Conservation (phyloP, 2,797 vertebrate genomes). For the Myotis vivesi region DNA sequence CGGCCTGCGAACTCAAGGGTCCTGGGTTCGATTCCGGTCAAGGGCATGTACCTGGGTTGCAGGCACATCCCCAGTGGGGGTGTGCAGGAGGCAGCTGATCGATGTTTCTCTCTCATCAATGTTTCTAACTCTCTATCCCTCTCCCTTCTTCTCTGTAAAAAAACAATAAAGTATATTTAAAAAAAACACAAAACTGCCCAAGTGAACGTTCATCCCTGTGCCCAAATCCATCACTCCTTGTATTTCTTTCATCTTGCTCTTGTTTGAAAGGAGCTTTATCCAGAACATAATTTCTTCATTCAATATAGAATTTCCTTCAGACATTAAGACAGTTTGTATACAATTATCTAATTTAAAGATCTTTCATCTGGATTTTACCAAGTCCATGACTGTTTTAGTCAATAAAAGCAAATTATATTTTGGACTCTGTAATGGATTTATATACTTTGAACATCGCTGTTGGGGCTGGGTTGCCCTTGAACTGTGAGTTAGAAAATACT, state of each 20-base stretch:
- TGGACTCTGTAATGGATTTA: neutral
- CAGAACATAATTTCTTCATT: constrained; percentile 33
- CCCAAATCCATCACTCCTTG: neutral
- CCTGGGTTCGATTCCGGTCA: too few species aligned
- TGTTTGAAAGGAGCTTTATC: constrained; percentile 45
- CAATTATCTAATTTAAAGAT: constrained; percentile 38
- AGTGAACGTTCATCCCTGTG: neutral
- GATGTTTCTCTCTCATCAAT: too few species aligned
- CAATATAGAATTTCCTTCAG: constrained; percentile 30
- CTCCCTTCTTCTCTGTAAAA: too few species aligned
- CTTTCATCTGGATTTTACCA: constrained; percentile 49
- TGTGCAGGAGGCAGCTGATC: too few species aligned
- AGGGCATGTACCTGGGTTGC: too few species aligned
- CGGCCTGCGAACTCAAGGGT: too few species aligned
- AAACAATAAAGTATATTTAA: too few species aligned
- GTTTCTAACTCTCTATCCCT: too few species aligned
- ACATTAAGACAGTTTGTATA: neutral
- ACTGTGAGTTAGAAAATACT: neutral
- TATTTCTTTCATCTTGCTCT: constrained; percentile 3
- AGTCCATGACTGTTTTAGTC: neutral
- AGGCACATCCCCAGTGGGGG: too few species aligned
- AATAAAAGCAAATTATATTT: constrained; percentile 34
- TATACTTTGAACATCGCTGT: neutral
- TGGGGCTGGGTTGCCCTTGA: neutral
- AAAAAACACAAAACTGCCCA: too few species aligned